phyloP scores from a whole-genome alignment of 37 sponge, comb jelly and placozoan species.

The Agelas oroides region DNA sequence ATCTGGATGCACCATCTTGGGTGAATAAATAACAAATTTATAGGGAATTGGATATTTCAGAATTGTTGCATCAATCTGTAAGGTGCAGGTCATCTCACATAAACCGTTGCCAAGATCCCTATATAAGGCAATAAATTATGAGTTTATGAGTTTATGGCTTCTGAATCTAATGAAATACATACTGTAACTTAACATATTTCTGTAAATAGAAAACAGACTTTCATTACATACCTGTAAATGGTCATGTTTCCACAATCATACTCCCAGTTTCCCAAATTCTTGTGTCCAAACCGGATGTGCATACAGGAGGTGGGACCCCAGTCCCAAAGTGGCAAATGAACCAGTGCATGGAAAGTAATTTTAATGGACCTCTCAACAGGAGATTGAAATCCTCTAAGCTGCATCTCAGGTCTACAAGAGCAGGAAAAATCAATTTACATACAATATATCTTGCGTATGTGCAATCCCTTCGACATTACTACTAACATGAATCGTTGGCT shows the following conservation, averaged over 20 bases:
- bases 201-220: too few relatives aligned
- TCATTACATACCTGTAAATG: constrained; percentile 1
- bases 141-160: too few relatives aligned
- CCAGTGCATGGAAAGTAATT: constrained; percentile 41
- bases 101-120: not conserved
- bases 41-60: constrained; percentile 32
- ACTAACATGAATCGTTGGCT: too few relatives aligned
- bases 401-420: too few relatives aligned
- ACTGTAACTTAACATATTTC: too few relatives aligned
- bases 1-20: not conserved
- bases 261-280: constrained; percentile 41
- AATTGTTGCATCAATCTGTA: constrained; percentile 6
- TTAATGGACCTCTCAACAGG: not conserved
- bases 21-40: constrained; percentile 51
- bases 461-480: too few relatives aligned
- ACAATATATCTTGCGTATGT: too few relatives aligned
- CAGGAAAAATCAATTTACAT: too few relatives aligned
- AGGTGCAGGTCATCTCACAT: constrained; percentile 12
- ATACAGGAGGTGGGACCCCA: constrained; percentile 12
- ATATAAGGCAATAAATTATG: too few relatives aligned
- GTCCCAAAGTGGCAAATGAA: constrained; percentile 30
- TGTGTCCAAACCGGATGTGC: constrained; percentile 44
- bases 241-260: constrained; percentile 15
- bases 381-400: constrained; percentile 4
- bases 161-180: too few relatives aligned